Percentiles rank a stretch among this genome's conserved stretches.
phyloP scores from a whole-genome alignment of 2,888 invertebrate species.

The Penaeus monodon region DNA sequence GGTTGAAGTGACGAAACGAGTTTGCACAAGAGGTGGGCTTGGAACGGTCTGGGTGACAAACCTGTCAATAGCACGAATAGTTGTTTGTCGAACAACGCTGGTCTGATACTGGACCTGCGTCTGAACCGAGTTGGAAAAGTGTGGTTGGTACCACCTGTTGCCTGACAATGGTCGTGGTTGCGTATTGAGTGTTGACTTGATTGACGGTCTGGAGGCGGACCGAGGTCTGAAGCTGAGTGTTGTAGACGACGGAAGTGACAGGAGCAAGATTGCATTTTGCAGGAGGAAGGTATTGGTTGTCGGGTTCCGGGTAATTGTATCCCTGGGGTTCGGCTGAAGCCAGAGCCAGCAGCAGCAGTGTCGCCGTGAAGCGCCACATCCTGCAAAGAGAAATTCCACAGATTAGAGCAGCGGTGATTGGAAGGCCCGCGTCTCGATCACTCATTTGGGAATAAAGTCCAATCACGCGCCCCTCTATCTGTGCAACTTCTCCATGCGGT shows the following conservation, averaged over 20 bases:
- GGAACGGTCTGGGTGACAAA: conserved; percentile 52
- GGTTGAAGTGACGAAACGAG: conserved; percentile 49
- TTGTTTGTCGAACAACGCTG: conserved; percentile 55
- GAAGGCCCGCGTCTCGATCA: conserved; percentile 40
- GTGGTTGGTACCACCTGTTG: conserved; percentile 49
- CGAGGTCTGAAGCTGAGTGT: conserved; percentile 54
- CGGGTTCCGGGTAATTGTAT: conserved; percentile 28
- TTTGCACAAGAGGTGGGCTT: conserved; percentile 41
- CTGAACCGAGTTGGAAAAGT: conserved; percentile 49
- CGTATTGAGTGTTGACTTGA: conserved; percentile 39
- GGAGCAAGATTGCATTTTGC: conserved; percentile 27
- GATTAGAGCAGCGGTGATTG: conserved; percentile 56
- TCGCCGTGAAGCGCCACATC: conserved; percentile 42
- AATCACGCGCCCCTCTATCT: no score
- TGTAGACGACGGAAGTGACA: conserved; percentile 46
- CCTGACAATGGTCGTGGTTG: conserved; percentile 42
- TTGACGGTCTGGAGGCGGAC: conserved; percentile 34
- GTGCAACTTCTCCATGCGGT: conserved; percentile 42
- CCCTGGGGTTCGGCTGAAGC: conserved; percentile 37
- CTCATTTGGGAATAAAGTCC: no score
- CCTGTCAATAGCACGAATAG: conserved; percentile 32
- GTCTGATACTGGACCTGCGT: conserved; percentile 54
- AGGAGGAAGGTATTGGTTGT: conserved; percentile 51
- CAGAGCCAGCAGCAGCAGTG: conserved; percentile 27
- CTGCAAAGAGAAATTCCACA: conserved; percentile 52